Evolutionary conservation across 2,113 vertebrate species (phyloP), one percentile per base, ranked within the genome.

Genomic region (Beaufortia kweichowensis): DNA sequence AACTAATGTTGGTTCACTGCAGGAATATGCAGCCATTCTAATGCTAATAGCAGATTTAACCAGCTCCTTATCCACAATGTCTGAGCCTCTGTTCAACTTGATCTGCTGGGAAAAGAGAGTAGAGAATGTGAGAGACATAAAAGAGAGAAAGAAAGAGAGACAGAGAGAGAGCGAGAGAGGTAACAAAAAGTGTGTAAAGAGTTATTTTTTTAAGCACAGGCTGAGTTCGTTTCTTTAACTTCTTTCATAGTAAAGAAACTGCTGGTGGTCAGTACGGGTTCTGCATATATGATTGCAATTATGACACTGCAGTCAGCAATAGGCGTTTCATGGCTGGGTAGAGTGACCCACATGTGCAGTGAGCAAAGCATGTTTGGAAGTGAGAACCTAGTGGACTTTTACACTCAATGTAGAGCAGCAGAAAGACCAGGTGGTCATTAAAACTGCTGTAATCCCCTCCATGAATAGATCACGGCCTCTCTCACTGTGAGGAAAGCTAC

Each of bases 351-450:
- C 65, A 77, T 68, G 77, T 79, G 76, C 76, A 62, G 63, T 33
- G 39, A 81, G 77, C 35, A n/a, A 77, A 77, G 81, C 46, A n/a
- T 41, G 56, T 31, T 59, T 23, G 48, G 73, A 61, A 74, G 50
- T 61, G 64, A 39, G 76, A 77, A 66, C 50, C 64, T 61, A 39
- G 60, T 24, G 48, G 61, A 75, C 74, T 79, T 73, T 57, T 77
- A 78, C 75, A 76, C 75, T 85, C 85, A 86, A 84, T 85, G 84
- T 74, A 84, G 85, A 83, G 79, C 75, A 69, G 81, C 41, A 73
- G 81, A 82, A 85, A 90, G 81, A 84, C 93, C 92, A 92, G 92
- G 92, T 91, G 92, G 93, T 88, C 84, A 87, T 92, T 90, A 88
- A 92, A 88, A 87, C 68, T 81, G 86, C 84, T 90, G 87, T 91